These are phyloP conservation scores for Tenrec ecaudatus DNA, from an alignment of 2,113 vertebrate genomes.

Conservation along the genomic window DNA sequence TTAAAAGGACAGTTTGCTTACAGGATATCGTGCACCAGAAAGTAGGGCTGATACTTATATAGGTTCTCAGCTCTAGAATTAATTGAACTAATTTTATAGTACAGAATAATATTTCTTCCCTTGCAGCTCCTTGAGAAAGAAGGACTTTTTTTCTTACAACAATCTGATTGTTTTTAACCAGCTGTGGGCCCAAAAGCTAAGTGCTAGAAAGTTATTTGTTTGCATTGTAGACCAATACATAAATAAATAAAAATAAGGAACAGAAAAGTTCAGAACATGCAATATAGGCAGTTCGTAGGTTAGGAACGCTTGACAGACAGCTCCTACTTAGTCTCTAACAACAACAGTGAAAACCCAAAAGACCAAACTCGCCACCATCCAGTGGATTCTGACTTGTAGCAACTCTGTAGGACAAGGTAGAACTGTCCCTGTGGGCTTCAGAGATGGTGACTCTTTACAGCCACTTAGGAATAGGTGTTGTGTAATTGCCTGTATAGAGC, in stretches of 20 bases:
- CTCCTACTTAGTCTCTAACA: no score
- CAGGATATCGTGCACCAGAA: background rate
- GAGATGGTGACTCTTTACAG: no score
- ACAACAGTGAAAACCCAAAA: no score
- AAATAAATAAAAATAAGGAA: background rate
- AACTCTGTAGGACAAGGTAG: no score
- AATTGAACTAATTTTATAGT: background rate
- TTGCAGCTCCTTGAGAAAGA: background rate
- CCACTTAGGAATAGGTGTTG: background rate
- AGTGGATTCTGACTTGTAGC: no score
- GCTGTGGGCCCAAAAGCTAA: slow-evolving; percentile 1
- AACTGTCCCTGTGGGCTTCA: no score
- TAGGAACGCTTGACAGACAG: no score
- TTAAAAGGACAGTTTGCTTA: background rate
- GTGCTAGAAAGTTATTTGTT: slow-evolving; percentile 30
- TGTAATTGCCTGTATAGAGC: background rate
- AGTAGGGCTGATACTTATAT: background rate
- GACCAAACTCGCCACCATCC: no score
- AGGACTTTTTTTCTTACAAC: background rate
- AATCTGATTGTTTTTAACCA: no score
- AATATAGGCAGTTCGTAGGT: background rate
- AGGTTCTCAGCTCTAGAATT: background rate
- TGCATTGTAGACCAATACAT: background rate
- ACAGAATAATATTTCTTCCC: background rate
- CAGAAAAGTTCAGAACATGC: slow-evolving; percentile 39